A percentile compares a stretch with the other conserved stretches of the same genome.
Evolutionary conservation across 2,888 invertebrate species (phyloP).

Genomic region (Trachelus iudaicus): DNA sequence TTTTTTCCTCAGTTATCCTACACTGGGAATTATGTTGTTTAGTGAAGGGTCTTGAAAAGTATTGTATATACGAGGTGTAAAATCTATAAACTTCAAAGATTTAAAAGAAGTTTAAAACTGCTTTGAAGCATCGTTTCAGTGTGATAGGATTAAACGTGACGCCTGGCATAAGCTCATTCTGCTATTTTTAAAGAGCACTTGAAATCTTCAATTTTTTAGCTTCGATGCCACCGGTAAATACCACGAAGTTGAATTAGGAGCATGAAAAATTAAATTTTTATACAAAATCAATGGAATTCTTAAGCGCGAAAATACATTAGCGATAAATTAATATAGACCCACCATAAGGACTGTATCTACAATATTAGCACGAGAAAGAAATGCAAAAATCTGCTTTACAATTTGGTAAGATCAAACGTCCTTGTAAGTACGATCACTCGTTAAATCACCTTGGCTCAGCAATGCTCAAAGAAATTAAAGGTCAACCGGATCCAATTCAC

Average conservation of each 20-base stretch:
- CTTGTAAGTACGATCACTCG: not conserved
- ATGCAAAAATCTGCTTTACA: not conserved
- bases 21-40: not conserved
- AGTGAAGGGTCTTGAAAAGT: not conserved
- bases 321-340: not conserved
- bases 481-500: conserved; percentile 38
- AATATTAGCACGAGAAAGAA: not conserved
- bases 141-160: not conserved
- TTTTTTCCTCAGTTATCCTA: not conserved
- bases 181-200: not conserved
- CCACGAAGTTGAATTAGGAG: too few relatives aligned
- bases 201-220: not conserved
- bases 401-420: not conserved
- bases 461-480: conserved; percentile 36
- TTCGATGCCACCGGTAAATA: not conserved
- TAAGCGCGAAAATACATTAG: not conserved
- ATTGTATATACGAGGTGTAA: too few relatives aligned
- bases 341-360: not conserved
- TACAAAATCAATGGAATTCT: not conserved
- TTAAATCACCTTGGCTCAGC: conserved; percentile 24
- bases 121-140: too few relatives aligned
- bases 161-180: not conserved
- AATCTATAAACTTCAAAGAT: too few relatives aligned
- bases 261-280: not conserved
- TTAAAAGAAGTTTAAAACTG: too few relatives aligned